Percentiles rank a stretch among this genome's conserved stretches.
These are phyloP conservation scores for Drosophila basisetae DNA, from an alignment of 2,888 invertebrate species.

Conservation along the genomic window DNA sequence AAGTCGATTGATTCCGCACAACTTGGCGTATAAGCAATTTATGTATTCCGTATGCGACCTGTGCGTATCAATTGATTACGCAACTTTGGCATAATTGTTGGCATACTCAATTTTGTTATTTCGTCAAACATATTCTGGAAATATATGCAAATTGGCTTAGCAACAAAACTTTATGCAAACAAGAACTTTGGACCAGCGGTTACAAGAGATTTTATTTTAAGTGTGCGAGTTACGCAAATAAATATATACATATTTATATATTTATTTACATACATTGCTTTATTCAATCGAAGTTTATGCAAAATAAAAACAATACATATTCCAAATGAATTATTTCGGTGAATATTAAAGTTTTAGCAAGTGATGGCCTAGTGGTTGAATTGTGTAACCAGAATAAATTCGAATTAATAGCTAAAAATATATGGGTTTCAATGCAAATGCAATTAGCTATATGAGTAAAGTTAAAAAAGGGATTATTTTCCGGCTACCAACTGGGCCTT, in stretches of 20 bases:
- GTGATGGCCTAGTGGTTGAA: neutral
- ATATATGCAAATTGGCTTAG: constrained; percentile 42
- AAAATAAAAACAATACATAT: neutral
- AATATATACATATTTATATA: neutral
- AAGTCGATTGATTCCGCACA: constrained; percentile 31
- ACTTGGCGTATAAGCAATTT: constrained; percentile 60
- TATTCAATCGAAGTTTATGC: neutral
- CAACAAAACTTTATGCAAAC: constrained; percentile 26
- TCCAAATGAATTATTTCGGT: neutral
- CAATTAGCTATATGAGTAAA: neutral
- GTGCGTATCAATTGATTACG: constrained; percentile 48
- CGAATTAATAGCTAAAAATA: neutral
- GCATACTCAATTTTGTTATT: constrained; percentile 33
- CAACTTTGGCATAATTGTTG: constrained; percentile 44
- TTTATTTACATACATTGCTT: neutral
- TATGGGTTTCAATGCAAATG: neutral
- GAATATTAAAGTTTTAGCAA: neutral
- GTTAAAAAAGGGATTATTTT: constrained; percentile 20
- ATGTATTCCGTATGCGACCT: constrained; percentile 50
- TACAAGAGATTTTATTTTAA: neutral
- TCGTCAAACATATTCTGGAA: constrained; percentile 9
- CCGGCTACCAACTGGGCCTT: constrained; percentile 17
- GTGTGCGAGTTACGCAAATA: neutral
- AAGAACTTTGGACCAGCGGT: neutral
- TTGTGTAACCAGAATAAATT: neutral